Conservation (phyloP, 2,888 invertebrate species). For the Dicycla oo region DNA sequence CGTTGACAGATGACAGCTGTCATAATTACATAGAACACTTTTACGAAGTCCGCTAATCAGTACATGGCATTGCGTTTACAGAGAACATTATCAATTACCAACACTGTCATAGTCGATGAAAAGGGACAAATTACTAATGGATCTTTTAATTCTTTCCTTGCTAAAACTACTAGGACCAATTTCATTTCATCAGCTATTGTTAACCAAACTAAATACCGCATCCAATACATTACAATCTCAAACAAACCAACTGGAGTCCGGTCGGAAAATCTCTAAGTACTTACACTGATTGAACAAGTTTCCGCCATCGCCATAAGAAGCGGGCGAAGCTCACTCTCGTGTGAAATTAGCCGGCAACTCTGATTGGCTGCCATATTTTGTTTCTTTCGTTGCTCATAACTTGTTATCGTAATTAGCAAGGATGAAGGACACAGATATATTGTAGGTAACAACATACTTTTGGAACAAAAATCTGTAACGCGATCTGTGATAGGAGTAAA, state of each 20-base stretch:
- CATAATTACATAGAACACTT: background rate
- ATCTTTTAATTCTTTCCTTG: no score
- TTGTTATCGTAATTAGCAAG: slow-evolving; percentile 51
- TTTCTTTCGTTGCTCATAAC: slow-evolving; percentile 65
- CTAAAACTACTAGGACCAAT: no score
- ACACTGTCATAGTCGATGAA: no score
- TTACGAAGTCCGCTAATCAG: background rate
- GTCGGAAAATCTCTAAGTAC: slow-evolving; percentile 79
- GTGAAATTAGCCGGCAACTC: slow-evolving; percentile 83
- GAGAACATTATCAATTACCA: background rate
- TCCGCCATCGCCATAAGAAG: slow-evolving; percentile 85
- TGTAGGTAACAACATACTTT: background rate
- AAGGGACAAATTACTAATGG: no score
- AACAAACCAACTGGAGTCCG: slow-evolving; percentile 67
- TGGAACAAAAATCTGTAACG: no score
- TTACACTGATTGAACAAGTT: slow-evolving; percentile 89
- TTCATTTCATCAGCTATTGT: no score
- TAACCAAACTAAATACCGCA: slow-evolving; percentile 55
- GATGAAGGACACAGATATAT: background rate
- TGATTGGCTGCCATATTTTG: slow-evolving; percentile 65
- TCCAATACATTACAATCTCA: slow-evolving; percentile 55
- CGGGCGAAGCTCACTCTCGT: slow-evolving; percentile 76
- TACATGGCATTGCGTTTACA: background rate
- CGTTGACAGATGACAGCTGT: background rate
- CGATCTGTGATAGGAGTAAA: no score